Evolutionary conservation across 2,797 vertebrate species (phyloP).

Genomic region (Discoglossus pictus): DNA sequence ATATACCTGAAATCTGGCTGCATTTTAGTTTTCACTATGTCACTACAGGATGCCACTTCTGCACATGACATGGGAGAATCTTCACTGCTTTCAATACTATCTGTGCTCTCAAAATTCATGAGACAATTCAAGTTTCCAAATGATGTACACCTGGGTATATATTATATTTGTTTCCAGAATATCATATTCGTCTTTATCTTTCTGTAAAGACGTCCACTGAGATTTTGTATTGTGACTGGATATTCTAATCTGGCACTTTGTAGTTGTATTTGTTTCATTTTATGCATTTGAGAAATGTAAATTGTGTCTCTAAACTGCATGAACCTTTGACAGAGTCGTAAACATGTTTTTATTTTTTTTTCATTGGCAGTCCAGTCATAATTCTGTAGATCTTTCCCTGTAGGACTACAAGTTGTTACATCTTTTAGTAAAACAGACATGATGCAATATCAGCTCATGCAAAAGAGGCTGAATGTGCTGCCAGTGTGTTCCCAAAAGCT

Average conservation of each 20-base stretch:
- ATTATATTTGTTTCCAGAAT: too few species aligned
- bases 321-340: constrained; percentile 62
- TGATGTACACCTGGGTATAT: too few species aligned
- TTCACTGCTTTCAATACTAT: too few species aligned
- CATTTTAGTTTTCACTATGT: not conserved
- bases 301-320: constrained; percentile 55
- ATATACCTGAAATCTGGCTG: not conserved
- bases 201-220: too few species aligned
- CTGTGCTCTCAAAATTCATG: too few species aligned
- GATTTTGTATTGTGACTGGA: too few species aligned
- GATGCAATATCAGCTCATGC: constrained; percentile 19
- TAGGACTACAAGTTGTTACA: constrained; percentile 63
- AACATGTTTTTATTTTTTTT: constrained; percentile 64
- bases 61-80: too few species aligned
- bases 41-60: not conserved
- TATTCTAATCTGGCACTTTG: too few species aligned
- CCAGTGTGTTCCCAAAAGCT: constrained; percentile 27
- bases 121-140: too few species aligned
- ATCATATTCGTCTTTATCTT: too few species aligned
- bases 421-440: constrained; percentile 64
- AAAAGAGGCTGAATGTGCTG: constrained; percentile 58
- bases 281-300: constrained; percentile 41
- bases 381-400: constrained; percentile 65
- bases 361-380: constrained; percentile 64
- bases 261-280: too few species aligned